Conservation (phyloP, 2,797 vertebrate species). For the Falco columbarius region DNA sequence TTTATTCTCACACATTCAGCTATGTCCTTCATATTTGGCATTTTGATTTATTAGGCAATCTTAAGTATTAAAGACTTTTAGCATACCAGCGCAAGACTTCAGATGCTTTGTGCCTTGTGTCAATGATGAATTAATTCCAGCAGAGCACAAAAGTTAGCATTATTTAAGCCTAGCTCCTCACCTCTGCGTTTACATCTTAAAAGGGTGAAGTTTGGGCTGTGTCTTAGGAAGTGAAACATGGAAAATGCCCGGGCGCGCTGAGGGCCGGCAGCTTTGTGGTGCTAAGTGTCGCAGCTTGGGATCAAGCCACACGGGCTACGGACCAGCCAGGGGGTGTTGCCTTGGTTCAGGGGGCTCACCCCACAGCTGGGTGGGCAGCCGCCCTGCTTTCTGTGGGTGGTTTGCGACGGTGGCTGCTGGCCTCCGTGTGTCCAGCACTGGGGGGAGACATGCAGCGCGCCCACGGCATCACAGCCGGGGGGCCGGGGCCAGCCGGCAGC, state of each 20-base stretch:
- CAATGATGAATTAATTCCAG: constrained; percentile 94
- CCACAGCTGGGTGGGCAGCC: neutral
- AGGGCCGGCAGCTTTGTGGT: too few species aligned
- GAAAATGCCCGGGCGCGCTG: accelerated
- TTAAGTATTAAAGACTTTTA: constrained; percentile 85
- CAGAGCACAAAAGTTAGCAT: constrained; percentile 88
- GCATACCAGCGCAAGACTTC: constrained; percentile 81
- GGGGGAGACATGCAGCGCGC: accelerated
- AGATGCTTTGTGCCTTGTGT: constrained; percentile 86
- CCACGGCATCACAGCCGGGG: accelerated
- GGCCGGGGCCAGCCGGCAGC: accelerated
- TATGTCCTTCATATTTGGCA: constrained; percentile 83
- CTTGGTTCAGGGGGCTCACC: neutral
- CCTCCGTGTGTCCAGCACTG: accelerated
- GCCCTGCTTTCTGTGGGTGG: neutral
- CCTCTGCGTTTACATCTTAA: constrained; percentile 78
- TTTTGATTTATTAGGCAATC: constrained; percentile 96
- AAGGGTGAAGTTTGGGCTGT: constrained; percentile 77
- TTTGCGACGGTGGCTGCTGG: accelerated
- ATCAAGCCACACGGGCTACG: accelerated
- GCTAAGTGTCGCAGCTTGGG: accelerated
- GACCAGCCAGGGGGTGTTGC: neutral
- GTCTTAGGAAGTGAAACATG: constrained; percentile 35
- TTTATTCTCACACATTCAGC: constrained; percentile 66
- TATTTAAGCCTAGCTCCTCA: constrained; percentile 86